These are phyloP conservation scores for Serinus canaria DNA, from an alignment of 2,113 vertebrate species.

Conservation along the genomic window DNA sequence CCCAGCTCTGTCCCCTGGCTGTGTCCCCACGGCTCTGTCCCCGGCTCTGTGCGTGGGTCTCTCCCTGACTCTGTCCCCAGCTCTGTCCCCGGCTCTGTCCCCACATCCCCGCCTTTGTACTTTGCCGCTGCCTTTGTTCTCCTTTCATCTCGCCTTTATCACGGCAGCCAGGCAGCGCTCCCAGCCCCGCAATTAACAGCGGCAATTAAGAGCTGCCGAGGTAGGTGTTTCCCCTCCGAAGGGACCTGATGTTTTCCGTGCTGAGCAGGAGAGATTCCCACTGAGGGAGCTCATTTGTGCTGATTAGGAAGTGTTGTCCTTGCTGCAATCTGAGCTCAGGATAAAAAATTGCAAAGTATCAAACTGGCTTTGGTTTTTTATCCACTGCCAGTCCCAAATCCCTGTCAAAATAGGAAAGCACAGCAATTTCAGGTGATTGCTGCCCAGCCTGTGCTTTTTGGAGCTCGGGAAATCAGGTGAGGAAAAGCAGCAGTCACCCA, in stretches of 20 bases:
- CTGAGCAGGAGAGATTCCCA: slow-evolving; percentile 17
- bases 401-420: background rate
- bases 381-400: background rate
- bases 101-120: background rate
- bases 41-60: no score
- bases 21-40: no score
- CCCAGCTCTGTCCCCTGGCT: background rate
- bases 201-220: slow-evolving; percentile 41
- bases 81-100: background rate
- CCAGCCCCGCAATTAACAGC: background rate
- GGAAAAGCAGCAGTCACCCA: background rate
- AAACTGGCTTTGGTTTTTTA: background rate
- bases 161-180: background rate
- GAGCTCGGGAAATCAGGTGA: background rate
- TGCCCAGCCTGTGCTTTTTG: background rate
- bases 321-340: background rate
- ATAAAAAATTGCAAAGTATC: background rate
- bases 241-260: background rate
- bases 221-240: slow-evolving; percentile 34
- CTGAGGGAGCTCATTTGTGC: slow-evolving; percentile 23
- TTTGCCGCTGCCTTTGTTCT: background rate
- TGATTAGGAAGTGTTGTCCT: background rate
- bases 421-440: background rate
- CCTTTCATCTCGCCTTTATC: background rate
- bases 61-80: no score